A percentile compares a stretch with the other conserved stretches of the same genome.
Evolutionary conservation across 2,888 invertebrate species (phyloP).

Genomic region (Carterocephalus palaemon): DNA sequence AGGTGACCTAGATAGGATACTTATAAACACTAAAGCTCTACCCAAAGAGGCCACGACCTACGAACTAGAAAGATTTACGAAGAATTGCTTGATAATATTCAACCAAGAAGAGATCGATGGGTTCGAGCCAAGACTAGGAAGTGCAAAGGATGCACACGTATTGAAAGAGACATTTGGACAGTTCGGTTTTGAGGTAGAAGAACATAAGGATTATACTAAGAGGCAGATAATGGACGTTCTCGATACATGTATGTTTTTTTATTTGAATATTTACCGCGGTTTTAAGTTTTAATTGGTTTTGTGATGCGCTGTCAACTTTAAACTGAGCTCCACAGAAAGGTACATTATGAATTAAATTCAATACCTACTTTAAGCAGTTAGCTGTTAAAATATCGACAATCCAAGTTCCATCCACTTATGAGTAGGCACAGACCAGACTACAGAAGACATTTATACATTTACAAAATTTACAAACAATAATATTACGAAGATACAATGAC

Average conservation of each 20-base stretch:
- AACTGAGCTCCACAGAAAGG: too few relatives aligned
- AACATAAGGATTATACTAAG: conserved; percentile 47
- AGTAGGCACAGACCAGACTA: too few relatives aligned
- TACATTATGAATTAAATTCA: too few relatives aligned
- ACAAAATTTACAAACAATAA: too few relatives aligned
- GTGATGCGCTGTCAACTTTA: background rate
- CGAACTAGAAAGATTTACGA: conserved; percentile 56
- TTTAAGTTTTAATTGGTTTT: background rate
- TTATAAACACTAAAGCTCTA: conserved; percentile 45
- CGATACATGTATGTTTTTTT: conserved; percentile 43
- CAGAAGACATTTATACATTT: too few relatives aligned
- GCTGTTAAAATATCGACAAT: too few relatives aligned
- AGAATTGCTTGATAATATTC: conserved; percentile 56
- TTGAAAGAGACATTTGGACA: conserved; percentile 47
- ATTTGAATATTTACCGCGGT: background rate
- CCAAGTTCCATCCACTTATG: too few relatives aligned
- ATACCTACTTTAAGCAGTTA: too few relatives aligned
- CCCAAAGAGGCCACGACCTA: conserved; percentile 49
- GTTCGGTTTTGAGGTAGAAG: conserved; percentile 50
- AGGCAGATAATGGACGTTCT: conserved; percentile 46
- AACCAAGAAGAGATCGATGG: conserved; percentile 54
- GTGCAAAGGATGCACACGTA: conserved; percentile 50
- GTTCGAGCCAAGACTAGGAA: conserved; percentile 48
- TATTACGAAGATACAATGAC: too few relatives aligned
- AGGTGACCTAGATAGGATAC: background rate